phyloP scores from a whole-genome alignment of 2,113 vertebrate genomes.

The Cinclus mexicanus region DNA sequence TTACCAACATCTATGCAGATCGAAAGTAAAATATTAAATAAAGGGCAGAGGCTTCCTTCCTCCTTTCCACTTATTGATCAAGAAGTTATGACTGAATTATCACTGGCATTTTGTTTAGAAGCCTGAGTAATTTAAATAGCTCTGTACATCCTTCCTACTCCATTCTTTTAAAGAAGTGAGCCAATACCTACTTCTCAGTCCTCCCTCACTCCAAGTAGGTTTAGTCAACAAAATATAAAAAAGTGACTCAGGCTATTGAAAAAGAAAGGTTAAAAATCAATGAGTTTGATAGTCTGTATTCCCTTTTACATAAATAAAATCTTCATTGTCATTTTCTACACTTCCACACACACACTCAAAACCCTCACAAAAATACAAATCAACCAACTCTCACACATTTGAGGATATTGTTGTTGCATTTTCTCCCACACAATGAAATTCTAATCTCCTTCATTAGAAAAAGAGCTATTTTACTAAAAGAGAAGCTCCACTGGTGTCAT shows the following conservation, averaged over 20 bases:
- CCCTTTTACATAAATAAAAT: background rate
- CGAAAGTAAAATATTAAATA: slow-evolving; percentile 61
- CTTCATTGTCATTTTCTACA: background rate
- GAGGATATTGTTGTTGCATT: background rate
- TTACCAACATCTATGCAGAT: slow-evolving; percentile 60
- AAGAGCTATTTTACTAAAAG: background rate
- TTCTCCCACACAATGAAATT: background rate
- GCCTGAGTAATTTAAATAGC: slow-evolving; percentile 60
- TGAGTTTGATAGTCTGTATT: background rate
- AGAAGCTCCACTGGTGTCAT: background rate
- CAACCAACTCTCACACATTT: background rate
- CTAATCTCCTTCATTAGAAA: background rate
- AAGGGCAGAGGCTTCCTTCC: background rate
- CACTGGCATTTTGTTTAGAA: slow-evolving; percentile 47
- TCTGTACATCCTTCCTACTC: background rate
- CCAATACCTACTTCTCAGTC: background rate
- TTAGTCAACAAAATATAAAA: background rate
- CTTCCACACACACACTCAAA: accelerated
- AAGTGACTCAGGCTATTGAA: background rate
- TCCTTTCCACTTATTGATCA: slow-evolving; percentile 59
- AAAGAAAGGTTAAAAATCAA: background rate
- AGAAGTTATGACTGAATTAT: slow-evolving; percentile 51
- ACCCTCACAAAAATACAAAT: background rate
- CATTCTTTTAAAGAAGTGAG: background rate
- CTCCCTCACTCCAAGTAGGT: background rate